Conservation (phyloP, 2,113 vertebrate species). For the Balaeniceps rex region DNA sequence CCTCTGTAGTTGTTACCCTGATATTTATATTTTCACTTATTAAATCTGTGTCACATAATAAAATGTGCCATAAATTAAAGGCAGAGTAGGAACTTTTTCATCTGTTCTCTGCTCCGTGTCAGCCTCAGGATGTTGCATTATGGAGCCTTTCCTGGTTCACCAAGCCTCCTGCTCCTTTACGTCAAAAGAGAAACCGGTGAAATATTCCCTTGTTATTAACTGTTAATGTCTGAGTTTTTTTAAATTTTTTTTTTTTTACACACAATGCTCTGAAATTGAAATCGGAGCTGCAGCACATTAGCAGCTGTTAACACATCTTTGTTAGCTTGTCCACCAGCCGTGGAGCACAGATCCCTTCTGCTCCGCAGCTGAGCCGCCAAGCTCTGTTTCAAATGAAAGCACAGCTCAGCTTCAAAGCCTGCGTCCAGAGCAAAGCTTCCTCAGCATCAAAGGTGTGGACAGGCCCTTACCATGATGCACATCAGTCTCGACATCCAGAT, state of each 20-base stretch:
- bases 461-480: neutral
- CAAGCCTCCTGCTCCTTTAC: neutral
- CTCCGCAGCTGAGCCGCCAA: neutral
- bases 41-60: constrained; percentile 5
- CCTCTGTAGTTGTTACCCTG: neutral
- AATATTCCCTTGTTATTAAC: constrained; percentile 34
- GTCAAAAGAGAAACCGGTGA: neutral
- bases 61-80: constrained; percentile 40
- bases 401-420: constrained; percentile 16
- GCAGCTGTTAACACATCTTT: constrained; percentile 54
- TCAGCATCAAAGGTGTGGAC: neutral
- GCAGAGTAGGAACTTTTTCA: neutral
- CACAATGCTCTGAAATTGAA: neutral
- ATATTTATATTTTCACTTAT: constrained; percentile 45
- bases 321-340: constrained; percentile 3
- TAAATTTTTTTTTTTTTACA: neutral
- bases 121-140: neutral
- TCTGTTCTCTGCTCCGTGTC: neutral
- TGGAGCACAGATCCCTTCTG: neutral
- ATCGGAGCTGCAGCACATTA: neutral
- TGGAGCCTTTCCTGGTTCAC: neutral
- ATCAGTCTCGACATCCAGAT: neutral
- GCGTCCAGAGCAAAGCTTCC: neutral
- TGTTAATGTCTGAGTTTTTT: neutral
- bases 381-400: constrained; percentile 48